Evolutionary conservation across 2,797 vertebrate species (phyloP).

Genomic region (Mus spretus): DNA sequence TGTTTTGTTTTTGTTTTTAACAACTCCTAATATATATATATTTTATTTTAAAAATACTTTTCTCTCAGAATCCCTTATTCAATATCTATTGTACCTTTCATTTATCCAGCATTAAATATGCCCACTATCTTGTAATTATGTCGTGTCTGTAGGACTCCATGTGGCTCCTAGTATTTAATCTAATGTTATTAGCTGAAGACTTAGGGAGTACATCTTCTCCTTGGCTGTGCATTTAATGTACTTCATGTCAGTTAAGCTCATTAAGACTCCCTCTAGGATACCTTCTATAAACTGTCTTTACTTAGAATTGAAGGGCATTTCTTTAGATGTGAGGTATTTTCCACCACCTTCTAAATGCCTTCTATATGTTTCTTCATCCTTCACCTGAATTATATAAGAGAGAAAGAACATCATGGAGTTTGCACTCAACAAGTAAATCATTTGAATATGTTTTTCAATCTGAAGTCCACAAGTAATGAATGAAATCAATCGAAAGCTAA

Average conservation of each 20-base stretch:
- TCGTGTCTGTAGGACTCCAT: background rate
- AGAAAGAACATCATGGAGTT: conserved; percentile 25
- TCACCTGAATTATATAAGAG: background rate
- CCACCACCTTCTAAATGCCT: background rate
- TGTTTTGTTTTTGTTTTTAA: background rate
- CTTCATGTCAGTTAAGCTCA: conserved; percentile 45
- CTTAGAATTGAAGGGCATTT: background rate
- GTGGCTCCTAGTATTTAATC: background rate
- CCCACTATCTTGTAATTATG: background rate
- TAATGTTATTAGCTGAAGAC: conserved; percentile 23
- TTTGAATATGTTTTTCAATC: conserved; percentile 34
- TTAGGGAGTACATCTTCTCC: conserved; percentile 5
- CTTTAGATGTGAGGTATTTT: background rate
- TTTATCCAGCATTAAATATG: background rate
- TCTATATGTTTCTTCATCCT: background rate
- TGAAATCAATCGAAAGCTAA: conserved; percentile 21
- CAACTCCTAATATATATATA: background rate
- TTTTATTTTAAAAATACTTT: conserved; percentile 57
- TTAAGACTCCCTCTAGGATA: background rate
- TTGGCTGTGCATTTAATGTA: background rate
- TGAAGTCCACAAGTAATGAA: conserved; percentile 42
- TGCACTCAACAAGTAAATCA: conserved; percentile 5
- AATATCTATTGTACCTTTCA: background rate
- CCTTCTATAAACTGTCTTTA: background rate
- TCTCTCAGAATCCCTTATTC: background rate